Base-by-base conservation (phyloP, 64 coral and sea anemone genomes). In the Acropora tenuis region DNA sequence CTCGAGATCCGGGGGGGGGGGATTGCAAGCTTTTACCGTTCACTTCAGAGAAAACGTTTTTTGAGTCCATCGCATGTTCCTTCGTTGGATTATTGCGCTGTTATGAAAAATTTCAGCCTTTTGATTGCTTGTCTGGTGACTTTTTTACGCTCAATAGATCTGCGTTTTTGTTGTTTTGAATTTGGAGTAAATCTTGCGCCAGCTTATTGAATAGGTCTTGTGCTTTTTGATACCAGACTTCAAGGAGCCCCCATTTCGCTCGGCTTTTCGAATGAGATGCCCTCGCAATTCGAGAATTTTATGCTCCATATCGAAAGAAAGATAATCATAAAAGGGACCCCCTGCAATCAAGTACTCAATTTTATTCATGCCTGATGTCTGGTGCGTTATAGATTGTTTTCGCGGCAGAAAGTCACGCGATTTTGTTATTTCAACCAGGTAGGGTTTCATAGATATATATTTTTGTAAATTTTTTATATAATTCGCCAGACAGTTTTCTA, bases 401-500 rank as follows among this genome's bases (percentile, higher is more conserved):
- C 65, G 43, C 63, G 7, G 61, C 48, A 71, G 82, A 19, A 5
- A 9, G 46, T 48, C 2, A 48, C 18, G 11, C 82, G 82, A 67
- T 3, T 12, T 19, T 84, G 67, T 44, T 65, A 13, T 69, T 69
- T 45, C 17, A 18, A 48, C 60, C 16, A 63, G 82, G 82, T 84
- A 84, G 82, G 82, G 5, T 49, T 69, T 84, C 47, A 84, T 69
- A 84, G 61, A 84, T 84, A 84, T 84, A 69, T 84, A 55, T 55
- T 7, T 84, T 84, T 69, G 69, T 42, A 20, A 69, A 69, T 20
- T 69, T 84, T 84, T 69, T 84, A 84, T 84, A 84, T 84, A 84
- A 84, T 84, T 84, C 82, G 82, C 82, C 82, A 84, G 82, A 84
- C 82, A 84, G 82, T 84, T 84, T 84, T 84, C 63, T 84, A 84